Conservation (phyloP, 2,888 invertebrate species). For the Phortica okadai region DNA sequence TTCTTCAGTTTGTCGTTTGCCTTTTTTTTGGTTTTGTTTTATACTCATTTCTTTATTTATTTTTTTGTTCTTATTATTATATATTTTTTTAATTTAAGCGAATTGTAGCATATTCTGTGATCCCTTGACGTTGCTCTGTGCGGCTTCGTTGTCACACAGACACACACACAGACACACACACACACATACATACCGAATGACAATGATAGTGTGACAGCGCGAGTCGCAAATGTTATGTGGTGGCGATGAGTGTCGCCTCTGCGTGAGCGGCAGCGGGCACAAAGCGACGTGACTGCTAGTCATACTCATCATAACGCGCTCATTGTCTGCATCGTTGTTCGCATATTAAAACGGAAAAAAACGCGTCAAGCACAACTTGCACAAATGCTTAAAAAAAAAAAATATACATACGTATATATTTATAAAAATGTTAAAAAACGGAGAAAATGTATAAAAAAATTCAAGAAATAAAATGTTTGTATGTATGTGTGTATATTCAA, state of each 20-base stretch:
- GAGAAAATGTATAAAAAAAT: background rate
- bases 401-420: no score
- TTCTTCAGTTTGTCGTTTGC: no score
- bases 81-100: background rate
- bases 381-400: slow-evolving; percentile 9
- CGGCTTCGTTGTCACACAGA: background rate
- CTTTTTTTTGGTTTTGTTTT: background rate
- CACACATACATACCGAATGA: no score
- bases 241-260: background rate
- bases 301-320: background rate
- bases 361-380: background rate
- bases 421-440: no score
- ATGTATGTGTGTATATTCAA: slow-evolving; percentile 11
- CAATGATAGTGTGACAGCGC: no score
- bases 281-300: background rate
- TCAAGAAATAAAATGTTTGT: background rate
- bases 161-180: background rate
- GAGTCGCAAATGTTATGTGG: background rate
- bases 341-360: slow-evolving; percentile 5
- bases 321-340: background rate
- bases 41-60: background rate
- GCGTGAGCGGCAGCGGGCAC: background rate
- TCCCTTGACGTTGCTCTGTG: background rate
- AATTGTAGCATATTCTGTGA: slow-evolving; percentile 12
- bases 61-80: background rate